Percentiles rank a stretch among this genome's conserved stretches.
Conservation (phyloP, 2,888 invertebrate genomes). For the Clitarchus hookeri region DNA sequence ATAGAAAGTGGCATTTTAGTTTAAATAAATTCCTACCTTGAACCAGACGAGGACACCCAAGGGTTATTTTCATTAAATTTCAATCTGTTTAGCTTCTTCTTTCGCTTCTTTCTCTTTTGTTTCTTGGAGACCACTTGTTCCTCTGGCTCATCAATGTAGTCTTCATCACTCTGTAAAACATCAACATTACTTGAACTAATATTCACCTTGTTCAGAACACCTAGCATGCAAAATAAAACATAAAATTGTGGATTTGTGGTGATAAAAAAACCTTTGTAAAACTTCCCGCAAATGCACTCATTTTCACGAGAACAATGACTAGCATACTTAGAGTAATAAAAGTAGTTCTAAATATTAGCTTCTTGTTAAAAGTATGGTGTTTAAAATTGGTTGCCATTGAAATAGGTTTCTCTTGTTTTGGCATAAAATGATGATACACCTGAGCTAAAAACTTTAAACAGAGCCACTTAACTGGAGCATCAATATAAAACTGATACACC, state of each 20-base stretch:
- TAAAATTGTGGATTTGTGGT: not conserved
- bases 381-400: too few relatives aligned
- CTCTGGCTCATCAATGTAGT: conserved; percentile 55
- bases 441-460: too few relatives aligned
- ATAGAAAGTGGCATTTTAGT: not conserved
- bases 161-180: conserved; percentile 48
- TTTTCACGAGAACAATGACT: too few relatives aligned
- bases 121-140: conserved; percentile 50
- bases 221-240: not conserved
- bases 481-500: too few relatives aligned
- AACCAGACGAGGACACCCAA: conserved; percentile 65
- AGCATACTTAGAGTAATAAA: too few relatives aligned
- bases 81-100: conserved; percentile 51
- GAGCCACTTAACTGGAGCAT: too few relatives aligned
- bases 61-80: too few relatives aligned
- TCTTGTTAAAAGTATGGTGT: too few relatives aligned
- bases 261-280: not conserved
- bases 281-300: too few relatives aligned
- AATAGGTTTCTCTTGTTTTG: too few relatives aligned
- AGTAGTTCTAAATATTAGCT: too few relatives aligned
- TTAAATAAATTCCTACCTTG: conserved; percentile 48
- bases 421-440: too few relatives aligned
- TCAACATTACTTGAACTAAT: not conserved
- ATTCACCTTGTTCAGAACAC: not conserved
- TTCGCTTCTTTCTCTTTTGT: conserved; percentile 52